A percentile compares a stretch with the other conserved stretches of the same genome.
These are phyloP conservation scores for Odontamblyopus rebecca DNA, from an alignment of 2,797 vertebrate species.

Conservation along the genomic window DNA sequence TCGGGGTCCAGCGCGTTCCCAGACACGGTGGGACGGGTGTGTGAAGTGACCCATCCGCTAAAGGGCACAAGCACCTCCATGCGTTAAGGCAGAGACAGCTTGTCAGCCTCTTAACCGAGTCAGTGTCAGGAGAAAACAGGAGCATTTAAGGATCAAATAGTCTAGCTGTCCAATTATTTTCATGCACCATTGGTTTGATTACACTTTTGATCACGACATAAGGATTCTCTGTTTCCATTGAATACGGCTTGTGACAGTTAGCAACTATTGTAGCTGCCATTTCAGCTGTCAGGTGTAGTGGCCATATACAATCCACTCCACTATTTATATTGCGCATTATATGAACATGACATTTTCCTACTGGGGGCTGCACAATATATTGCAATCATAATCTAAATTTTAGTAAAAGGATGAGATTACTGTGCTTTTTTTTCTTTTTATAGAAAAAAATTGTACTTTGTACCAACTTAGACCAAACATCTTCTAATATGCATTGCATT, in stretches of 20 bases:
- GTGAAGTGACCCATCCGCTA: conserved; percentile 55
- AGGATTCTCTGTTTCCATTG: conserved; percentile 43
- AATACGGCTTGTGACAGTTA: conserved; percentile 48
- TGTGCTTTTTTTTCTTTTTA: no score
- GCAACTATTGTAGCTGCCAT: conserved; percentile 46
- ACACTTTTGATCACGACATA: conserved; percentile 45
- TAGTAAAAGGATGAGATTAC: no score
- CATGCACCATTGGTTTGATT: conserved; percentile 60
- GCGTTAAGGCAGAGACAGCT: conserved; percentile 58
- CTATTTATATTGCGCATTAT: background rate
- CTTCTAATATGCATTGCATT: no score
- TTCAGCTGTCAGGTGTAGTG: conserved; percentile 46
- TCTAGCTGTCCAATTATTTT: conserved; percentile 68
- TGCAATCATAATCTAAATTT: no score
- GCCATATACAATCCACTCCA: conserved; percentile 26
- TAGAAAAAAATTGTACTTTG: no score
- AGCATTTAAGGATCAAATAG: conserved; percentile 47
- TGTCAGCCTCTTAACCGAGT: conserved; percentile 59
- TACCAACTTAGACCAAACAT: no score
- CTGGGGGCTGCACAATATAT: no score
- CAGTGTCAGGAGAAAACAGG: conserved; percentile 56
- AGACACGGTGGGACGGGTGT: conserved; percentile 50
- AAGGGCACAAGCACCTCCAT: conserved; percentile 53
- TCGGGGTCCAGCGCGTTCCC: conserved; percentile 46
- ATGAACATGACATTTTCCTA: background rate